A percentile compares a stretch with the other conserved stretches of the same genome.
phyloP scores from a whole-genome alignment of 2,797 vertebrate genomes.

The Myripristis murdjan region DNA sequence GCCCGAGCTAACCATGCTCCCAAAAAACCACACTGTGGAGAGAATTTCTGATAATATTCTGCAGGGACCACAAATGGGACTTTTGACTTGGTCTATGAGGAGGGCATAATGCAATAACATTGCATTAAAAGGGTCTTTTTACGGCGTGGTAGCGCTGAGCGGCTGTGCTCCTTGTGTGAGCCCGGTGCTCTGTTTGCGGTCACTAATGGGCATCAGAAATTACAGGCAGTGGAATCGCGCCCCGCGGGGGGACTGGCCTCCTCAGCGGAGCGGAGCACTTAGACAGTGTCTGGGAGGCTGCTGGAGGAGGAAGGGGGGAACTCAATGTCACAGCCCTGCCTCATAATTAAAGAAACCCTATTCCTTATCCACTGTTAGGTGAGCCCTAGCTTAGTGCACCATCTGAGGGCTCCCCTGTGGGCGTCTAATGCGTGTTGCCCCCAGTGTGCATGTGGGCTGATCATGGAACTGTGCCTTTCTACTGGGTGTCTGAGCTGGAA shows the following conservation, averaged over 20 bases:
- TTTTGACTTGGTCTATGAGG: conserved; percentile 80
- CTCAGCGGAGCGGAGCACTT: conserved; percentile 84
- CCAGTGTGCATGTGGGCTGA: conserved; percentile 76
- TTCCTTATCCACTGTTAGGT: conserved; percentile 84
- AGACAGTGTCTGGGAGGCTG: conserved; percentile 83
- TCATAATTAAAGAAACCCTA: conserved; percentile 87
- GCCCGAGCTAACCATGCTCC: conserved; percentile 33
- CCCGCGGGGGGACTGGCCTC: conserved; percentile 83
- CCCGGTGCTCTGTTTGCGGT: conserved; percentile 85
- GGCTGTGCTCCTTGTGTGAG: conserved; percentile 78
- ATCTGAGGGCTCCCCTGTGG: conserved; percentile 77
- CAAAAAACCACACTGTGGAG: conserved; percentile 51
- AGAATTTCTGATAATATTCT: conserved; percentile 78
- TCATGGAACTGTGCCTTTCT: conserved; percentile 72
- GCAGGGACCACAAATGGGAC: conserved; percentile 79
- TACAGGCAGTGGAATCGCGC: conserved; percentile 82
- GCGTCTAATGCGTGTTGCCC: conserved; percentile 78
- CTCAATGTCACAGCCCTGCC: conserved; percentile 82
- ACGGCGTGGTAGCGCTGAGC: conserved; percentile 62
- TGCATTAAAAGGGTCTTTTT: conserved; percentile 84
- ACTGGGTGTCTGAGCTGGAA: conserved; percentile 68
- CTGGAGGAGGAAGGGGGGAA: conserved; percentile 74
- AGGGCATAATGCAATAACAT: conserved; percentile 84
- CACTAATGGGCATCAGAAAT: conserved; percentile 87
- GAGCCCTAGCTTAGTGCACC: conserved; percentile 73